Percentiles rank a stretch among this genome's conserved stretches.
Evolutionary conservation across 2,888 invertebrate species (phyloP).

Genomic region (Octonoba sinensis): DNA sequence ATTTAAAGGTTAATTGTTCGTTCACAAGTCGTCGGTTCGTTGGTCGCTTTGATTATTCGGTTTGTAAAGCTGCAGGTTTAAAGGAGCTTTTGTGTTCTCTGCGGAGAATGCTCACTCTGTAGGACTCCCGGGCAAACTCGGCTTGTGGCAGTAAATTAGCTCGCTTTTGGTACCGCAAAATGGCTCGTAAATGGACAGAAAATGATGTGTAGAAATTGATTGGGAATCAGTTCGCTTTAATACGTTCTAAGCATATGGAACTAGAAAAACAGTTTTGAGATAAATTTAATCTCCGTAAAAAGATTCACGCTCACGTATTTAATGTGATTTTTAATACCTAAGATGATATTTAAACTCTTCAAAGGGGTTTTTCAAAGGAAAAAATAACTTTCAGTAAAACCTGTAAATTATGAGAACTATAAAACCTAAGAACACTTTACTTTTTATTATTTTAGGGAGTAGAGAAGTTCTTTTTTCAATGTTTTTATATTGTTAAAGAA

Average conservation of each 20-base stretch:
- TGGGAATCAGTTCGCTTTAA: constrained; percentile 10
- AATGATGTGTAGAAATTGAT: constrained; percentile 6
- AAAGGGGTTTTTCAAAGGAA: too few species aligned
- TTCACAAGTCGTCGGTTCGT: constrained; percentile 53
- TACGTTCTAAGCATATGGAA: constrained; percentile 16
- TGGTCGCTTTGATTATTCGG: constrained; percentile 51
- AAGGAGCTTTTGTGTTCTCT: constrained; percentile 33
- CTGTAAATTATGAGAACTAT: too few species aligned
- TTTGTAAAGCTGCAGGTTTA: constrained; percentile 14
- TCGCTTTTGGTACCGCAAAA: constrained; percentile 21
- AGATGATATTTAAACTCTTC: too few species aligned
- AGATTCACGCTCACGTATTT: too few species aligned
- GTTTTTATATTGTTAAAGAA: too few species aligned
- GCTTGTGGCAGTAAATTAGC: constrained; percentile 37
- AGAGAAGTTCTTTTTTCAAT: too few species aligned
- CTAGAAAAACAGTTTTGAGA: background rate
- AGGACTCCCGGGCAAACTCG: constrained; percentile 13
- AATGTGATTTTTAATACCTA: too few species aligned
- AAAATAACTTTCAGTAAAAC: too few species aligned
- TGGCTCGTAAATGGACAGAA: constrained; percentile 16
- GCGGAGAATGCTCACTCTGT: constrained; percentile 9
- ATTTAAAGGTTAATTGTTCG: constrained; percentile 64
- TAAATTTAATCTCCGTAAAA: too few species aligned
- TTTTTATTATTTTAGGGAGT: too few species aligned
- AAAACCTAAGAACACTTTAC: too few species aligned